Evolutionary conservation across 2,888 invertebrate genomes (phyloP).

Genomic region (Ellobium chinense): DNA sequence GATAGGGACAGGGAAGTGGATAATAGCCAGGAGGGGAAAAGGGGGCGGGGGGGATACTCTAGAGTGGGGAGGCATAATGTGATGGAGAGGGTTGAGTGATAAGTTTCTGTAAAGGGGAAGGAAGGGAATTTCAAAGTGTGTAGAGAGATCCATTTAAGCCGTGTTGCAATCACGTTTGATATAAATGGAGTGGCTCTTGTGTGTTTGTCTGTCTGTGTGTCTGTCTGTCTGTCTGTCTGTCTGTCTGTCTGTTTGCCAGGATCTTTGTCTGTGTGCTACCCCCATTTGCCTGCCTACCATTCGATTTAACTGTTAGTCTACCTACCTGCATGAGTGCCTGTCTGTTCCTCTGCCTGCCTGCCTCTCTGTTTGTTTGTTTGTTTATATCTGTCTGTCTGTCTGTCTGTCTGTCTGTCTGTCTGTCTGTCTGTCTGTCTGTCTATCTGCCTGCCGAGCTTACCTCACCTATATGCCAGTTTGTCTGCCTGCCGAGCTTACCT

Average conservation of each 20-base stretch:
- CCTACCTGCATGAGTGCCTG: neutral
- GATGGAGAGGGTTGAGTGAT: too few relatives aligned
- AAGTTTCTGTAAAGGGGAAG: too few relatives aligned
- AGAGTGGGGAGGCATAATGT: too few relatives aligned
- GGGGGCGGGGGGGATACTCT: too few relatives aligned
- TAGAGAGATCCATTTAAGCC: too few relatives aligned
- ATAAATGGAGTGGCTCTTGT: too few relatives aligned
- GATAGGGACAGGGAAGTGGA: too few relatives aligned
- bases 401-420: neutral
- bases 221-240: neutral
- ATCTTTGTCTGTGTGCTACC: neutral
- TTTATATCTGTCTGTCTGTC: neutral
- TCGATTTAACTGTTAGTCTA: neutral
- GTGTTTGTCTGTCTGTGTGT: neutral
- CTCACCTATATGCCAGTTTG: neutral
- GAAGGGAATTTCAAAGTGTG: too few relatives aligned
- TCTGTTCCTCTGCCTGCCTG: neutral
- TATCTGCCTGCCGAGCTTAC: neutral
- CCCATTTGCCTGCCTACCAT: neutral
- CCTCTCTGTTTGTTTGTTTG: neutral
- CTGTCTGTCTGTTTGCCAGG: neutral
- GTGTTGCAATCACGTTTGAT: too few relatives aligned
- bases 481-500: neutral
- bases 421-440: neutral
- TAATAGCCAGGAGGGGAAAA: too few relatives aligned